Evolutionary conservation across 2,113 vertebrate species (phyloP).

Genomic region (Psephotus haematonotus): DNA sequence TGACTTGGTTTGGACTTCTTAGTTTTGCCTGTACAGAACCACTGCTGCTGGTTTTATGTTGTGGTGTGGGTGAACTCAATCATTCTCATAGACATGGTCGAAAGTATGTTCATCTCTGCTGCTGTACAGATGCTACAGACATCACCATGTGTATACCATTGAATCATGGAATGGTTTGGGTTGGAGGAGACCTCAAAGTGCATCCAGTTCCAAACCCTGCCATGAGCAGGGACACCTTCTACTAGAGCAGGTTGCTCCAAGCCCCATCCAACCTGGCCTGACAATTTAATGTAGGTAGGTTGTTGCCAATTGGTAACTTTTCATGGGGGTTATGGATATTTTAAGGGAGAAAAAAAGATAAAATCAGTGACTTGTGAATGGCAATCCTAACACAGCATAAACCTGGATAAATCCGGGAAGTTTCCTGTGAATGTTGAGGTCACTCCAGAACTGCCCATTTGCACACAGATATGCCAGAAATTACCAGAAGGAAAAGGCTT

Average conservation of each 20-base stretch:
- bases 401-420: background rate
- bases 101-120: background rate
- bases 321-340: background rate
- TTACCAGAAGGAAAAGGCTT: background rate
- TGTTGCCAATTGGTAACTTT: background rate
- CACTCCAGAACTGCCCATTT: background rate
- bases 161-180: background rate
- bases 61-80: background rate
- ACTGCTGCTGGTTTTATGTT: background rate
- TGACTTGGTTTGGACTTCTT: background rate
- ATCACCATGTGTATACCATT: rapidly evolving
- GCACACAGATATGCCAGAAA: background rate
- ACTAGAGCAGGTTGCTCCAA: background rate
- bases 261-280: background rate
- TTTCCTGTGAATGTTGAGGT: background rate
- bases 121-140: background rate
- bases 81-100: background rate
- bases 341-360: background rate
- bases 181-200: background rate
- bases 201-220: background rate
- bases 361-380: background rate
- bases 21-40: background rate
- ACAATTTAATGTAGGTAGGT: background rate
- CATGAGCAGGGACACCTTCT: background rate
- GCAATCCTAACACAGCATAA: background rate